Evolutionary conservation across 1,140 invertebrate species (phyloP).

Genomic region (Ostrea edulis): DNA sequence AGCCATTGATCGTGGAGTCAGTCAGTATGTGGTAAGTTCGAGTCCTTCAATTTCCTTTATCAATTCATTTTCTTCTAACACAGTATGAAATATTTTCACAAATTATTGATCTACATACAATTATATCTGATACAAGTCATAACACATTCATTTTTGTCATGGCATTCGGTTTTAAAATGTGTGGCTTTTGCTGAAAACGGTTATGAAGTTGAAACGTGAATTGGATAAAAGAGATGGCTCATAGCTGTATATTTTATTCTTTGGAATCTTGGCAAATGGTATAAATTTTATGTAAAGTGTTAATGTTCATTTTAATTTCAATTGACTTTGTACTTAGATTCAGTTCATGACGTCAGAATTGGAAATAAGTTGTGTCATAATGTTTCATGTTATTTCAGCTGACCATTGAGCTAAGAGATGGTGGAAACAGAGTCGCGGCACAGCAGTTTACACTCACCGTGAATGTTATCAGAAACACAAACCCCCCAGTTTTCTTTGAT

Average conservation of each 20-base stretch:
- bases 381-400: slow-evolving; percentile 56
- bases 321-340: too few species aligned
- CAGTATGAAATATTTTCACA: background rate
- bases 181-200: too few species aligned
- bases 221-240: too few species aligned
- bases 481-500: slow-evolving; percentile 69
- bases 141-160: too few species aligned
- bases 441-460: slow-evolving; percentile 63
- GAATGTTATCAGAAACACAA: slow-evolving; percentile 64
- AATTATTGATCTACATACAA: too few species aligned
- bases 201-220: too few species aligned
- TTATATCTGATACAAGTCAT: too few species aligned
- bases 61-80: background rate
- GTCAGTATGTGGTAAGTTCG: slow-evolving; percentile 55
- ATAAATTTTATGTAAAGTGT: background rate
- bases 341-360: background rate
- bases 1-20: slow-evolving; percentile 45
- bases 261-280: background rate
- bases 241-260: background rate
- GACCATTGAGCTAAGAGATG: slow-evolving; percentile 60
- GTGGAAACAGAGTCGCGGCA: slow-evolving; percentile 47
- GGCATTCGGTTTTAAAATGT: too few species aligned
- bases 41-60: background rate
- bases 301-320: too few species aligned
- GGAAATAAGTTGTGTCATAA: background rate